phyloP scores from a whole-genome alignment of 2,113 vertebrate genomes.

The Carassius auratus region DNA sequence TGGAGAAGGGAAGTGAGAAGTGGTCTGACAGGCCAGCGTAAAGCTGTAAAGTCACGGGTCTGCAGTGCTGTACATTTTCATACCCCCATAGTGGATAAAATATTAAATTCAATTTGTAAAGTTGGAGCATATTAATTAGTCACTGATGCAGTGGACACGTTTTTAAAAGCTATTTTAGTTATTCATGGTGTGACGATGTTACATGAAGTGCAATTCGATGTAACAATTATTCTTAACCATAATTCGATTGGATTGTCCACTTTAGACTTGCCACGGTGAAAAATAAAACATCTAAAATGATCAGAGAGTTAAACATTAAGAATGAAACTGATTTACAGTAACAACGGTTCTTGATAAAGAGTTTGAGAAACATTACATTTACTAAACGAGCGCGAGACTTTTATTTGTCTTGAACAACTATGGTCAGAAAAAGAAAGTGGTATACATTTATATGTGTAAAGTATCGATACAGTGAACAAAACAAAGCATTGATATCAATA shows the following conservation, averaged over 20 bases:
- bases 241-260: neutral
- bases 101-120: neutral
- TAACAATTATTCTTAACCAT: neutral
- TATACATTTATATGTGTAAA: no score
- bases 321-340: neutral
- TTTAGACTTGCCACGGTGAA: neutral
- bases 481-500: no score
- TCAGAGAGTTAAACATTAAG: neutral
- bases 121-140: neutral
- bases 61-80: neutral
- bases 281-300: neutral
- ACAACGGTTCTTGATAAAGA: neutral
- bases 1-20: neutral
- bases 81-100: neutral
- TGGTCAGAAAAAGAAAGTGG: no score
- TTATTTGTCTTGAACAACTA: no score
- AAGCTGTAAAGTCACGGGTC: neutral
- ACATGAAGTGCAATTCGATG: neutral
- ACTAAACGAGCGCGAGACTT: neutral
- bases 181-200: neutral
- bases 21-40: neutral
- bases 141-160: neutral
- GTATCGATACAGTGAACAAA: no score
- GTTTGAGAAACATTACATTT: neutral
- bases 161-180: neutral